Percentiles rank a stretch among this genome's conserved stretches.
Conservation (phyloP, 2,113 vertebrate species). For the Tilapia sparmanii region DNA sequence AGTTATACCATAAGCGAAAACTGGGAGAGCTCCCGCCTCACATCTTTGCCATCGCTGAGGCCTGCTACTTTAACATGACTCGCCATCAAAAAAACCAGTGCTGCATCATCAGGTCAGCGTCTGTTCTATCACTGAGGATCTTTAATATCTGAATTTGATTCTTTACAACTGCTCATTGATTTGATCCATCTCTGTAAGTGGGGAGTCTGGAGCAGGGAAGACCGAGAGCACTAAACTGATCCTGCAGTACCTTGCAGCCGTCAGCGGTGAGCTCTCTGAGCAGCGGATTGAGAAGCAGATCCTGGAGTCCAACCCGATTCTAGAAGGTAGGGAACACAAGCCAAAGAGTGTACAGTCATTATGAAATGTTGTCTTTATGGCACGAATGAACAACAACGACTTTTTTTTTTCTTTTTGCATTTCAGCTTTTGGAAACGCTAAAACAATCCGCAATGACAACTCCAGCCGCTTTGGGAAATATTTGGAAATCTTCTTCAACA, state of each 20-base stretch:
- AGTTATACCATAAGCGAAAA: constrained; percentile 73
- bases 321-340: constrained; percentile 75
- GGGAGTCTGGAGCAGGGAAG: constrained; percentile 95
- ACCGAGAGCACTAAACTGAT: constrained; percentile 93
- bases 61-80: constrained; percentile 84
- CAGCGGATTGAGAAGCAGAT: constrained; percentile 87
- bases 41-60: constrained; percentile 86
- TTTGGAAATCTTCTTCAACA: constrained; percentile 86
- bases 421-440: constrained; percentile 93
- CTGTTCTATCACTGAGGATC: background rate
- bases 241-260: constrained; percentile 85
- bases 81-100: constrained; percentile 81
- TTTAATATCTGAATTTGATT: background rate
- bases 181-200: constrained; percentile 64
- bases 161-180: background rate
- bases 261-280: constrained; percentile 83
- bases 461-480: constrained; percentile 98
- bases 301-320: constrained; percentile 89
- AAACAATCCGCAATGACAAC: constrained; percentile 91
- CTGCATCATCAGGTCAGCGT: constrained; percentile 87
- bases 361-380: fast-evolving
- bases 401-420: background rate
- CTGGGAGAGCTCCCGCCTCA: constrained; percentile 87
- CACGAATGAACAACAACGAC: background rate
- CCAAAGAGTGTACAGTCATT: fast-evolving